A percentile compares a stretch with the other conserved stretches of the same genome.
phyloP scores from a whole-genome alignment of 2,113 vertebrate genomes.

The Mugil cephalus region DNA sequence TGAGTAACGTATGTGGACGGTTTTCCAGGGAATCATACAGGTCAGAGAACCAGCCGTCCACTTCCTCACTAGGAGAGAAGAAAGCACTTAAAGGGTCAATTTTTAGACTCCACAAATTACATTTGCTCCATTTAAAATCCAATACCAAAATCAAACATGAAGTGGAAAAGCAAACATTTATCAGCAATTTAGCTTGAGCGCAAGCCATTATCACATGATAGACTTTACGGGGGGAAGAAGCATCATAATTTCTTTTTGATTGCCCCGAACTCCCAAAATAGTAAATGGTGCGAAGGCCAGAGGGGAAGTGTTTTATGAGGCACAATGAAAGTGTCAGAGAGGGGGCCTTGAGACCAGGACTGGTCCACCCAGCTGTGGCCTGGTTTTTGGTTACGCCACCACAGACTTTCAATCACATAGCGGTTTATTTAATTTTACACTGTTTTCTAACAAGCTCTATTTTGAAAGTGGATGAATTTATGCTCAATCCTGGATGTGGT shows the following conservation, averaged over 20 bases:
- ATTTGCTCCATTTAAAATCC: slow-evolving; percentile 25
- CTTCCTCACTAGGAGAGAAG: slow-evolving; percentile 61
- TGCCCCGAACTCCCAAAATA: slow-evolving; percentile 45
- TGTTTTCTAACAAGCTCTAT: neutral
- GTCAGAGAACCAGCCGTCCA: slow-evolving; percentile 73
- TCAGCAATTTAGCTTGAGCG: slow-evolving; percentile 13
- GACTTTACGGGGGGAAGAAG: slow-evolving; percentile 21
- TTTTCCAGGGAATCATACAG: slow-evolving; percentile 66
- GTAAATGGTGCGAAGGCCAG: neutral
- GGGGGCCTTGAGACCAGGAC: neutral
- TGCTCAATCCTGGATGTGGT: neutral
- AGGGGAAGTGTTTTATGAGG: slow-evolving; percentile 21
- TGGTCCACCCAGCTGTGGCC: slow-evolving; percentile 9
- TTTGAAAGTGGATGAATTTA: slow-evolving; percentile 1
- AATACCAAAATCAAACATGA: slow-evolving; percentile 34
- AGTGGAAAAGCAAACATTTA: slow-evolving; percentile 25
- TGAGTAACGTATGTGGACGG: slow-evolving; percentile 18
- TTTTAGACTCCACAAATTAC: slow-evolving; percentile 26
- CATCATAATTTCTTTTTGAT: slow-evolving; percentile 40
- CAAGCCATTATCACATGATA: slow-evolving; percentile 35
- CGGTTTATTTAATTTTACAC: neutral
- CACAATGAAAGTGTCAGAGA: slow-evolving; percentile 16
- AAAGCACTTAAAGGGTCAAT: slow-evolving; percentile 1
- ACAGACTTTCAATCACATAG: neutral
- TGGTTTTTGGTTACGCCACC: neutral